A percentile compares a stretch with the other conserved stretches of the same genome.
These are phyloP conservation scores for Leptinotarsa juncta DNA, from an alignment of 2,888 invertebrate species.

Conservation along the genomic window DNA sequence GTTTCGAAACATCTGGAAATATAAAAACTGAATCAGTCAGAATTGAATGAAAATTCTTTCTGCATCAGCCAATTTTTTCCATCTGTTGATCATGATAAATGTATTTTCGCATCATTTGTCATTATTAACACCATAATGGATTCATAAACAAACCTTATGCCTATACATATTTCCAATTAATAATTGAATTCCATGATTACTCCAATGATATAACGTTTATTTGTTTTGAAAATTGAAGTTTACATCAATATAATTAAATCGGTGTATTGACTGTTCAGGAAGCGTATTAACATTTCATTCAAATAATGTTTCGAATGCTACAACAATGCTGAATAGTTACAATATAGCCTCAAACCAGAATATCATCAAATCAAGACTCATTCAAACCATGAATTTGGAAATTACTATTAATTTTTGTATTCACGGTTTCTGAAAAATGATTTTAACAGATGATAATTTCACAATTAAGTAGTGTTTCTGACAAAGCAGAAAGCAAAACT, in stretches of 20 bases:
- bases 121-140: conserved; percentile 23
- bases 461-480: too few relatives aligned
- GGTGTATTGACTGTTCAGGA: not conserved
- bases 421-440: too few relatives aligned
- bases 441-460: too few relatives aligned
- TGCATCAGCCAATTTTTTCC: not conserved
- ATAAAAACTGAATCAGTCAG: too few relatives aligned
- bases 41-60: not conserved
- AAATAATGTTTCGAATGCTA: not conserved
- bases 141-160: conserved; percentile 28
- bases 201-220: not conserved
- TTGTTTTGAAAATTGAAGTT: not conserved
- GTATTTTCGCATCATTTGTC: not conserved
- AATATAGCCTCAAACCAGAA: too few relatives aligned
- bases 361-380: too few relatives aligned
- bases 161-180: conserved; percentile 29
- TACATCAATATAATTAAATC: not conserved
- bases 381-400: too few relatives aligned
- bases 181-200: conserved; percentile 24
- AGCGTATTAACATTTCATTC: not conserved
- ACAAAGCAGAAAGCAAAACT: too few relatives aligned
- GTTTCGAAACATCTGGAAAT: too few relatives aligned
- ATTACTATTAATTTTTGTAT: too few relatives aligned
- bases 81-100: not conserved
- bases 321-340: too few relatives aligned